Conservation (phyloP, 2,888 invertebrate species). For the Tipula vernalis region DNA sequence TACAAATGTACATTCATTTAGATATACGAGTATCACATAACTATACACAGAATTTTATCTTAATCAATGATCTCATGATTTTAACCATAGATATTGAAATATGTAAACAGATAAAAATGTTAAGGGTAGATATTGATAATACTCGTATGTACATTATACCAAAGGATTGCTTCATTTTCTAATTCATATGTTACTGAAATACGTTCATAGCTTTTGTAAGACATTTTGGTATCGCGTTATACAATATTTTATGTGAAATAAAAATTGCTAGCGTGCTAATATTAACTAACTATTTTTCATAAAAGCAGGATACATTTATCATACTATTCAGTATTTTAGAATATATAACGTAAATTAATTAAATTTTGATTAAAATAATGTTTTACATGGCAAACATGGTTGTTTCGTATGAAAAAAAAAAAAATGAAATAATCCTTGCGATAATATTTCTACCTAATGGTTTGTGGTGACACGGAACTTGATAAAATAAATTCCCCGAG, state of each 20-base stretch:
- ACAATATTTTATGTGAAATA: background rate
- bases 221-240: background rate
- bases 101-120: too few relatives aligned
- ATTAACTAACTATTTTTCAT: background rate
- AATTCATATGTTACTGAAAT: background rate
- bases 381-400: background rate
- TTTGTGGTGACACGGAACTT: background rate
- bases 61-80: too few relatives aligned
- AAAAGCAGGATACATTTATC: background rate
- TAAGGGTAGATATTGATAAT: too few relatives aligned
- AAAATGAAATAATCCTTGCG: background rate
- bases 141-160: too few relatives aligned
- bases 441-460: background rate
- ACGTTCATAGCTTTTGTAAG: background rate
- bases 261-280: background rate
- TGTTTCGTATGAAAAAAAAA: background rate
- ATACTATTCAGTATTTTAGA: background rate
- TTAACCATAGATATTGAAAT: too few relatives aligned
- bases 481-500: background rate
- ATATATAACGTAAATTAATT: background rate
- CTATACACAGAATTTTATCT: too few relatives aligned
- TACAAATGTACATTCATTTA: too few relatives aligned
- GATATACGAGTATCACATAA: too few relatives aligned
- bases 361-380: background rate
- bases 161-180: background rate